phyloP scores from a whole-genome alignment of 2,888 invertebrate genomes.

The Hirtodrosophila confusa region DNA sequence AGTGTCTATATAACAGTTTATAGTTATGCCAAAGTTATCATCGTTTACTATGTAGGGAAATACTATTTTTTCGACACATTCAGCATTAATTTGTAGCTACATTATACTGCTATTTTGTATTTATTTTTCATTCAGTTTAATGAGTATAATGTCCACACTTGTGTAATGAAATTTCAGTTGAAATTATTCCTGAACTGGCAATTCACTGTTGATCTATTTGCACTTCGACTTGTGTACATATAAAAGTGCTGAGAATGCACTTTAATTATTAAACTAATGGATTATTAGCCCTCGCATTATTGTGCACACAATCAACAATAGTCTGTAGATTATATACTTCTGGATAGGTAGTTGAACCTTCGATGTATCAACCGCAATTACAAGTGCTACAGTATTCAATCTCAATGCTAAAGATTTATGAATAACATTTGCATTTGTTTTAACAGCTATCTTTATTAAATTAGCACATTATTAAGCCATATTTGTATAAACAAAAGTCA shows the following conservation, averaged over 20 bases:
- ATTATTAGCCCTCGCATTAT: slow-evolving; percentile 16
- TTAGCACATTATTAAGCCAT: slow-evolving; percentile 26
- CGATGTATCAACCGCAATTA: too few relatives aligned
- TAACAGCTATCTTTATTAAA: slow-evolving; percentile 14
- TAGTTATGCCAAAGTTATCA: neutral
- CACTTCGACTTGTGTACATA: too few relatives aligned
- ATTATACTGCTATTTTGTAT: too few relatives aligned
- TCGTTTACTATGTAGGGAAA: too few relatives aligned
- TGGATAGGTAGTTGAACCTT: slow-evolving; percentile 24
- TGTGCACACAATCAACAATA: neutral
- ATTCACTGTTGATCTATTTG: too few relatives aligned
- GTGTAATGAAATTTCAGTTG: too few relatives aligned
- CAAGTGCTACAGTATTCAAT: neutral
- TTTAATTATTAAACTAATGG: slow-evolving; percentile 11
- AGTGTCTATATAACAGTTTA: neutral
- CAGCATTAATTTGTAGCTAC: too few relatives aligned
- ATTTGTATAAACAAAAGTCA: slow-evolving; percentile 15
- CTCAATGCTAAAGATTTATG: slow-evolving; percentile 1
- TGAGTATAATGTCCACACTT: too few relatives aligned
- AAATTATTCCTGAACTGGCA: too few relatives aligned
- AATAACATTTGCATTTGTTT: slow-evolving; percentile 24
- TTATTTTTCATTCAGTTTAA: too few relatives aligned
- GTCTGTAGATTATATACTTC: neutral
- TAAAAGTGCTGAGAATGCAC: neutral
- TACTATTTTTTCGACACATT: neutral